Evolutionary conservation across 2,888 invertebrate species (phyloP), one percentile per base, ranked within the genome.

Genomic region (Zonitis immaculata): DNA sequence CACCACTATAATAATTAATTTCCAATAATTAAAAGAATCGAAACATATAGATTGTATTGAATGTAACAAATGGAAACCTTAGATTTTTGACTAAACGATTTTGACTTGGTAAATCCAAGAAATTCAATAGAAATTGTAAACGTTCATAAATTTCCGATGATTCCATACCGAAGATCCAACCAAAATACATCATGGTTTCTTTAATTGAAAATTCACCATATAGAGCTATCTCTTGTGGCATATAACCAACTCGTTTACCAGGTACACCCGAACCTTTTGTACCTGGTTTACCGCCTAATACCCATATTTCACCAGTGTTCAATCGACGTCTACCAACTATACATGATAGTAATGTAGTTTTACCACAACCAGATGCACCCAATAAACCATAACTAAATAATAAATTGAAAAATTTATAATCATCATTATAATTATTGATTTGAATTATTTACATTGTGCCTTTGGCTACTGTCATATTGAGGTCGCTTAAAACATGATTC

Each of bases 371-470:
- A 56, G 95, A 95, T 6, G 96, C 95, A 20, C 96, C 96, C 22
- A 96, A 80, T 8, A 96, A 82, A 53, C 95, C 95, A 75, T 96
- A 96, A 77, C 95, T 96, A 78, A 11, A 73, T 73, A 11, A 35
- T 39, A 25, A 25, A n/a, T n/a, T n/a, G n/a, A n/a, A n/a, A n/a
- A n/a, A n/a, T n/a, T n/a, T n/a, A n/a, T n/a, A n/a, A n/a, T n/a
- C n/a, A n/a, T n/a, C 9, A 7, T 11, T n/a, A 16, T 44, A 32
- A 45, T 50, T 26, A 16, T 16, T 16, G 6, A 43, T 92, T 77
- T n/a, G n/a, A n/a, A n/a, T n/a, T n/a, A n/a, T n/a, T n/a, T n/a
- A 95, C 95, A 95, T 95, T 60, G 93, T 91, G 68, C 95, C 95
- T 76, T 92, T 92, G 65, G 89, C 89, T 58, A 95, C 95, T 52